These are phyloP conservation scores for Lordiphosa clarofinis DNA, from an alignment of 1,140 invertebrate species.

Conservation along the genomic window DNA sequence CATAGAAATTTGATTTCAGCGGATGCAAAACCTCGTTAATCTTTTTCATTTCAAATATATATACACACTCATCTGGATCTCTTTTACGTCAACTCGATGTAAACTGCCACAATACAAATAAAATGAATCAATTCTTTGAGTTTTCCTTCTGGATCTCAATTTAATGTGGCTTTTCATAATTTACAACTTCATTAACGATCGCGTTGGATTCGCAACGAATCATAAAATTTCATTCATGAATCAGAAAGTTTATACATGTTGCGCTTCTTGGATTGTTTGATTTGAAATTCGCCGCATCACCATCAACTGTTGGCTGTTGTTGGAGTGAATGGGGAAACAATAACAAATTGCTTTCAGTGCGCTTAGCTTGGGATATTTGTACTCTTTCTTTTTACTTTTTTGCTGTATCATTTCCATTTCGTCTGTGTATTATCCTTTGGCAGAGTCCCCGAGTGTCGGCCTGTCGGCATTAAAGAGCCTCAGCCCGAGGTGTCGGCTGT, in stretches of 20 bases:
- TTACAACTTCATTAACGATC: constrained; percentile 63
- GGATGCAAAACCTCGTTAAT: not conserved
- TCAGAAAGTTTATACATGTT: constrained; percentile 14
- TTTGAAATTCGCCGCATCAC: constrained; percentile 57
- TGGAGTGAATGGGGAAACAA: constrained; percentile 51
- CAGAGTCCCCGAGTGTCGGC: constrained; percentile 21
- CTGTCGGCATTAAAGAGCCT: constrained; percentile 32
- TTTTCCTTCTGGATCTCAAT: not conserved
- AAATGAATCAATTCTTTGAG: constrained; percentile 1
- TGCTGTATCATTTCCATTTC: constrained; percentile 71
- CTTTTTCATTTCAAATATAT: not conserved
- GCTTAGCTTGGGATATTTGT: constrained; percentile 35
- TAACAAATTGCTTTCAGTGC: constrained; percentile 49
- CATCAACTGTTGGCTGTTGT: constrained; percentile 40
- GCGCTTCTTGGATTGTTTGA: constrained; percentile 21
- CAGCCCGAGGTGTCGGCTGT: constrained; percentile 78
- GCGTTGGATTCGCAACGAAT: constrained; percentile 18
- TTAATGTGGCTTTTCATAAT: constrained; percentile 39
- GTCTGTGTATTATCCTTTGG: constrained; percentile 51
- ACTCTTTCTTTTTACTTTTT: constrained; percentile 26
- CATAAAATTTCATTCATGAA: constrained; percentile 53
- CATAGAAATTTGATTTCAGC: too few species aligned
- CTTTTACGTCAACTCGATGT: too few species aligned
- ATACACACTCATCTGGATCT: not conserved
- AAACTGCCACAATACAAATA: not conserved